Evolutionary conservation across 1,140 invertebrate genomes (phyloP), one percentile per base, ranked within the genome.

Genomic region (Leucophenga varia): DNA sequence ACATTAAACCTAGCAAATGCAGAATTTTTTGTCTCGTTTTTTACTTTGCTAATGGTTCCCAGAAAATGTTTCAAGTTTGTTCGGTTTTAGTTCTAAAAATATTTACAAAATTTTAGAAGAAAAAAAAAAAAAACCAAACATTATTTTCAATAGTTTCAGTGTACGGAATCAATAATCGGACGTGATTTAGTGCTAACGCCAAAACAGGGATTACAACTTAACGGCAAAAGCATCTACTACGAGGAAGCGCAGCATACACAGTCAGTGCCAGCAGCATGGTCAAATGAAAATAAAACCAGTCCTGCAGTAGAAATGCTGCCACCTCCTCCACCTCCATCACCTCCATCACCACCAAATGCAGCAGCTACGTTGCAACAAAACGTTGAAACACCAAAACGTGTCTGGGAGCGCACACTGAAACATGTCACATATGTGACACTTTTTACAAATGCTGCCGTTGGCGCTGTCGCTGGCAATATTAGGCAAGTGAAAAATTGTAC

Each of bases 401-500:
- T 59, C 14, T 82, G 81, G 81, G 80, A 81, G 55, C 80, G 81
- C 41, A 80, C 80, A 2, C 49, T 82, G 14, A 76, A 80, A 32
- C 80, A 82, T 58, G 81, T 81, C 46, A 80, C 81, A n/a, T 82
- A 80, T 48, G 67, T 82, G 14, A 81, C 80, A 2, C 74, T 82
- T 28, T 80, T 73, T 21, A 65, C 63, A 16, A 54, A 72, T 44
- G 52, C 63, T 17, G 61, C 65, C 3, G 76, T 51, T 43, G 78
- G 57, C 54, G 81, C 58, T 20, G 59, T 64, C 9, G 52, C 52
- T 5, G 69, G 69, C 16, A 72, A 72, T 42, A 30, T 69, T 1
- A 72, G 69, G 69, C 72, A 49, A 12, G 60, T 43, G 3, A 5
- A 2, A 7, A 14, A 1, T 17, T 35, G 18, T 14, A 35, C 16